These are phyloP conservation scores for Eupithecia vulgata DNA, from an alignment of 2,888 invertebrate genomes.

Conservation along the genomic window DNA sequence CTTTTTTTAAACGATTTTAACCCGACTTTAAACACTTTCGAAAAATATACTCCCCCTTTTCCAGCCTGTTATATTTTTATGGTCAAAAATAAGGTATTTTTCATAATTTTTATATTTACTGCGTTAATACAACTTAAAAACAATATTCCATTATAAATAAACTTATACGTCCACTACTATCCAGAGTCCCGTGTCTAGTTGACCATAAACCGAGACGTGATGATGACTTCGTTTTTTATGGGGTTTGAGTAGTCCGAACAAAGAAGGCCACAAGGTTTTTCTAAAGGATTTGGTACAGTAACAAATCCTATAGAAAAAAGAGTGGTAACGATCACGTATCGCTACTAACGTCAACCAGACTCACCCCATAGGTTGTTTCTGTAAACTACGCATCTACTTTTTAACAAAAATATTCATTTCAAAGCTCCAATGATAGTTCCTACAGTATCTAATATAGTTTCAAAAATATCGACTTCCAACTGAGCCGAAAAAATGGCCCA, in stretches of 20 bases:
- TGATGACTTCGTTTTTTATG: no score
- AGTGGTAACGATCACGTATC: no score
- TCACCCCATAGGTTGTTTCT: background rate
- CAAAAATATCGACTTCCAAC: background rate
- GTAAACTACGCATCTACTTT: background rate
- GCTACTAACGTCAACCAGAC: no score
- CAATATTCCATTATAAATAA: background rate
- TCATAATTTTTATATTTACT: background rate
- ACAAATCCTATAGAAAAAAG: no score
- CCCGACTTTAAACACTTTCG: background rate
- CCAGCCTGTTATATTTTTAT: background rate
- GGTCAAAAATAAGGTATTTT: background rate
- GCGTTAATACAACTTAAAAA: background rate
- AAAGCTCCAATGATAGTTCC: background rate
- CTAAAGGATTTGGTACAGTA: no score
- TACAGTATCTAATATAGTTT: background rate
- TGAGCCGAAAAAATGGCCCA: slow-evolving; percentile 1
- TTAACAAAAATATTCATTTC: background rate
- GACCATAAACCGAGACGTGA: no score
- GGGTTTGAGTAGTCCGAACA: no score
- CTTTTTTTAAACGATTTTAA: no score
- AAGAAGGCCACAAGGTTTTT: no score
- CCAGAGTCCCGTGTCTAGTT: no score
- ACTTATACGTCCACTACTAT: no score
- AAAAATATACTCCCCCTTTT: background rate